Evolutionary conservation across 2,113 vertebrate species (phyloP).

Genomic region (Romanogobio albipinnatus): DNA sequence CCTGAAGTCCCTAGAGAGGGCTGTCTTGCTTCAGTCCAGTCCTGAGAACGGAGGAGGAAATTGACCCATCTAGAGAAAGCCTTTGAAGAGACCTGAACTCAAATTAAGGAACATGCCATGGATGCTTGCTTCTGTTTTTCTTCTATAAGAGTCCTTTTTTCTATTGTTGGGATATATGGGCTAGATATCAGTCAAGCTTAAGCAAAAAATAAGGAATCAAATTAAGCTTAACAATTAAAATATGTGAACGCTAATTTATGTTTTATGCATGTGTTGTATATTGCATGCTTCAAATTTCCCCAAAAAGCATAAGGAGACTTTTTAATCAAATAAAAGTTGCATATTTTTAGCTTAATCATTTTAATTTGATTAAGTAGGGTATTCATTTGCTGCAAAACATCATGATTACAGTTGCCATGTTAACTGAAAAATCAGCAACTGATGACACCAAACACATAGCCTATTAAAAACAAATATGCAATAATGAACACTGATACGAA

Average conservation of each 20-base stretch:
- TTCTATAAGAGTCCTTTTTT: slow-evolving; percentile 51
- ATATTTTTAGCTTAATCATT: background rate
- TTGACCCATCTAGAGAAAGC: slow-evolving; percentile 64
- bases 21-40: slow-evolving; percentile 68
- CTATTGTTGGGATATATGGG: slow-evolving; percentile 37
- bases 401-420: background rate
- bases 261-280: background rate
- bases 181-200: slow-evolving; percentile 47
- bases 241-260: background rate
- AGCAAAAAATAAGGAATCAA: slow-evolving; percentile 14
- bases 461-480: background rate
- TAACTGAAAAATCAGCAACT: background rate
- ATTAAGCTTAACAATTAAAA: slow-evolving; percentile 61
- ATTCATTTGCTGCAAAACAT: background rate
- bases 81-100: slow-evolving; percentile 76
- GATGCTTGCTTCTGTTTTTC: slow-evolving; percentile 68
- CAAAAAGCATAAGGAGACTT: too few relatives aligned
- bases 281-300: background rate
- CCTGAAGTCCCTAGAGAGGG: slow-evolving; percentile 78
- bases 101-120: slow-evolving; percentile 72
- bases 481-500: background rate
- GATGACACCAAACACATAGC: too few relatives aligned
- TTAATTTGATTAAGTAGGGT: background rate
- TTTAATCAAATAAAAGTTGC: background rate
- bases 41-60: slow-evolving; percentile 71